These are phyloP conservation scores for Plectropomus leopardus DNA, from an alignment of 2,113 vertebrate species.

Conservation along the genomic window DNA sequence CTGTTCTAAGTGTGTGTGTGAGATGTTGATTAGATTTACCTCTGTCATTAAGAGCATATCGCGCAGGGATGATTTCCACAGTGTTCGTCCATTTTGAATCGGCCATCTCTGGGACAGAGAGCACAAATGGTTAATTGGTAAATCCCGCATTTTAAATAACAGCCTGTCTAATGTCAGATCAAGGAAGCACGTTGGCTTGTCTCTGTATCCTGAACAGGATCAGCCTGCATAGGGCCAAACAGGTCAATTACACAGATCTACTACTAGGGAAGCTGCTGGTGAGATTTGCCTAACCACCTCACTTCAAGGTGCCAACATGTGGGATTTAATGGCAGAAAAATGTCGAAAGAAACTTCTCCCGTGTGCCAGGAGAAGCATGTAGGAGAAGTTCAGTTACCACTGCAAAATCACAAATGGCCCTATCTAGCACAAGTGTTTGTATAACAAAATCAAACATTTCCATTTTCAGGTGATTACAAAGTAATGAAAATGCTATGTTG, in stretches of 20 bases:
- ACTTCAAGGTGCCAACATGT: background rate
- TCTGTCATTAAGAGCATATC: conserved; percentile 89
- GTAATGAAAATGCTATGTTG: too few relatives aligned
- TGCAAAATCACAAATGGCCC: too few relatives aligned
- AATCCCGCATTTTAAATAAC: conserved; percentile 12
- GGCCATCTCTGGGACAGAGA: conserved; percentile 88
- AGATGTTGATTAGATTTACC: conserved; percentile 84
- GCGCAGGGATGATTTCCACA: conserved; percentile 77
- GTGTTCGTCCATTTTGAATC: conserved; percentile 72
- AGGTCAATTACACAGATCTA: conserved; percentile 18
- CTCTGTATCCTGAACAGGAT: conserved; percentile 49
- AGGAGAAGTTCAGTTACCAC: too few relatives aligned
- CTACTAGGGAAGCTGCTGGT: conserved; percentile 2
- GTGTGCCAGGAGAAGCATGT: too few relatives aligned
- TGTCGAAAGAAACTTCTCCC: too few relatives aligned
- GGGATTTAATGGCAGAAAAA: too few relatives aligned
- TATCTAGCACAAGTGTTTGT: too few relatives aligned
- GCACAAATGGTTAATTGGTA: conserved; percentile 7
- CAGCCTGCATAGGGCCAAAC: conserved; percentile 25
- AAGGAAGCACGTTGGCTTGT: background rate
- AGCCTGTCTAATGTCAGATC: background rate
- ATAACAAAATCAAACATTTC: too few relatives aligned
- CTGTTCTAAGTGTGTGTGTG: background rate
- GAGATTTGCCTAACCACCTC: background rate
- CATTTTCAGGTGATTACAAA: too few relatives aligned